Percentiles rank a stretch among this genome's conserved stretches.
phyloP scores from a whole-genome alignment of 1,140 invertebrate genomes.

The Pteromalus puparum region DNA sequence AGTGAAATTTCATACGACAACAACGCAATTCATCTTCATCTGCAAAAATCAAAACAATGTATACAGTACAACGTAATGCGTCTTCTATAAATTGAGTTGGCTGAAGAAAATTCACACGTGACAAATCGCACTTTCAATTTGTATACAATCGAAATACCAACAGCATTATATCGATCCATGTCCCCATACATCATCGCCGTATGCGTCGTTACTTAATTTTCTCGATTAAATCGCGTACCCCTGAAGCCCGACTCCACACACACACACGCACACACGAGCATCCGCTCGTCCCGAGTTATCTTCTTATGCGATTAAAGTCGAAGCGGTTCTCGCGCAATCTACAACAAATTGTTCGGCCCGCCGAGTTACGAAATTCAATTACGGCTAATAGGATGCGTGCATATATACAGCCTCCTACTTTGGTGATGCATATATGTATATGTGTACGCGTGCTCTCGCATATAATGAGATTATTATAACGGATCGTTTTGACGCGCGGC shows the following conservation, averaged over 20 bases:
- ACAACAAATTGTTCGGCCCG: constrained; percentile 23
- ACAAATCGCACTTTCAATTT: not conserved
- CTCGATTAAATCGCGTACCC: not conserved
- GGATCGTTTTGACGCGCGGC: constrained; percentile 26
- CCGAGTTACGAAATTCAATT: constrained; percentile 36
- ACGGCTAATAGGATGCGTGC: constrained; percentile 31
- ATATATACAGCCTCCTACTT: not conserved
- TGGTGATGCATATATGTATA: not conserved
- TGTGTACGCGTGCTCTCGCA: not conserved
- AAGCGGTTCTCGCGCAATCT: not conserved
- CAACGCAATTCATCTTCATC: too few species aligned
- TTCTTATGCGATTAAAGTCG: constrained; percentile 28
- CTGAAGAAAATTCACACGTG: not conserved
- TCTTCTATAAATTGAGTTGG: too few species aligned
- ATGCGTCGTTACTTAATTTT: not conserved
- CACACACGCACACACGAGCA: not conserved
- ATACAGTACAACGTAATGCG: too few species aligned
- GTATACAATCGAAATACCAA: too few species aligned
- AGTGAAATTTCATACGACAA: not conserved
- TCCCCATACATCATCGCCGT: too few species aligned
- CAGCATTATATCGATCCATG: too few species aligned
- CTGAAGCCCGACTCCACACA: not conserved
- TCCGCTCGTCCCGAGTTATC: not conserved
- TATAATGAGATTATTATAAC: constrained; percentile 32
- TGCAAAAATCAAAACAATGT: too few species aligned